phyloP scores from a whole-genome alignment of 2,113 vertebrate genomes.

The Solea senegalensis region DNA sequence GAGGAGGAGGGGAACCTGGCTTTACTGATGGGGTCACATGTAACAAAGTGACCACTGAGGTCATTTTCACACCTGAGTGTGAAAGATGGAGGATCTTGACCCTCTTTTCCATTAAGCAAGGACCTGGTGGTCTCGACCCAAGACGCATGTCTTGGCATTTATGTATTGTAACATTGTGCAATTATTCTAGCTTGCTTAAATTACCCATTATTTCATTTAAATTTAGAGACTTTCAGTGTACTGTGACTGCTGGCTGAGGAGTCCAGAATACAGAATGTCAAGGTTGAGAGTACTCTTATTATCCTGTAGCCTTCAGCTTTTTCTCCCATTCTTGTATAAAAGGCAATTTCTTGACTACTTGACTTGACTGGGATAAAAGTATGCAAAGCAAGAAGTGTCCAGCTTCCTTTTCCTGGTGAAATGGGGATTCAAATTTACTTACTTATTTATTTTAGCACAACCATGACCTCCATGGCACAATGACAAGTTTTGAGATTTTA shows the following conservation, averaged over 20 bases:
- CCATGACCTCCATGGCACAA: constrained; percentile 3
- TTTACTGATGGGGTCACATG: too few relatives aligned
- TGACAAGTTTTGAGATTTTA: neutral
- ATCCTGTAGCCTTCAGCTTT: constrained; percentile 5
- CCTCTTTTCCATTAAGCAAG: too few relatives aligned
- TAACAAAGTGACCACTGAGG: too few relatives aligned
- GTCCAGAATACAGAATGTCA: constrained; percentile 12
- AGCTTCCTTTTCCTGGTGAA: neutral
- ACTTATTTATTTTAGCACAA: neutral
- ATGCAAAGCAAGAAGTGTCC: neutral
- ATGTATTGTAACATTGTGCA: neutral
- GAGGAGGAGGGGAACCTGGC: too few relatives aligned
- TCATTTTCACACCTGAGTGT: too few relatives aligned
- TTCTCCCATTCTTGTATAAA: neutral
- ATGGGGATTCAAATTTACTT: neutral
- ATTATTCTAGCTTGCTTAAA: neutral
- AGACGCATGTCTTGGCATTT: too few relatives aligned
- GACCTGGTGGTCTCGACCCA: too few relatives aligned
- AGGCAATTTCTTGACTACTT: neutral
- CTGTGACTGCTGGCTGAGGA: constrained; percentile 1
- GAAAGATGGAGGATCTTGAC: too few relatives aligned
- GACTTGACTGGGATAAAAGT: neutral
- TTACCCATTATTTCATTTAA: neutral
- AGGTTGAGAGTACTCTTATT: constrained; percentile 19
- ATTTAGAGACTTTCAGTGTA: neutral